Evolutionary conservation across 1,140 invertebrate genomes (phyloP), one percentile per base, ranked within the genome.

Genomic region (Ceratina calcarata): DNA sequence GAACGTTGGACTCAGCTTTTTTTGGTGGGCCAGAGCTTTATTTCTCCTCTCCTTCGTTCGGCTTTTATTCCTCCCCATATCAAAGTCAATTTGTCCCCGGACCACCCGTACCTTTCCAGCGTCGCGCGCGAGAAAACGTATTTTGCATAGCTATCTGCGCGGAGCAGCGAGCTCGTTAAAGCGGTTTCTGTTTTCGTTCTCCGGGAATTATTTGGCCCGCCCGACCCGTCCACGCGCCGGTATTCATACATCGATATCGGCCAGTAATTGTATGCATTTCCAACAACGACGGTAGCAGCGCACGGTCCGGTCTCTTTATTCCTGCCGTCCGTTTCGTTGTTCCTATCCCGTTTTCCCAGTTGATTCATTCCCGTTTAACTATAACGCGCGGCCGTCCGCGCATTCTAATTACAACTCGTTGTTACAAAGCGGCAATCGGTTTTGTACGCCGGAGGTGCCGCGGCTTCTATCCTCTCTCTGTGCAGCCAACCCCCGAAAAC

Each of bases 61-160:
- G 65, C 64, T 51, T 75, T 76, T 76, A 76, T 75, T 58, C 53
- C 64, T 67, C 45, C 53, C 16, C 64, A 49, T 75, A 75, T 76
- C 74, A 68, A 68, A 76, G 64, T 60, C 74, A 76, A 76, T 76
- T 76, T 49, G 74, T 68, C 18, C 73, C n/a, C 27, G 51, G 27
- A 16, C 55, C 55, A 55, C 18, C 12, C 64, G 8, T n/a, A 8
- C 10, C 15, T 13, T 24, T 27, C 10, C 16, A 49, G 18, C 27
- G 0, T 1, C 27, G 16, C 32, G 60, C 65, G 74, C 71, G 74
- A 78, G 80, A 58, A 72, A 71, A 83, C 82, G 78, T 85, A 85
- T 85, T 80, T 71, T 85, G 78, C 83, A 84, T 78, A 84, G 82
- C 75, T 85, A 85, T 85, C 83, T 81, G 67, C 49, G 55, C 55